phyloP scores from a whole-genome alignment of 1,140 invertebrate genomes.

The Dufourea novaeangliae region DNA sequence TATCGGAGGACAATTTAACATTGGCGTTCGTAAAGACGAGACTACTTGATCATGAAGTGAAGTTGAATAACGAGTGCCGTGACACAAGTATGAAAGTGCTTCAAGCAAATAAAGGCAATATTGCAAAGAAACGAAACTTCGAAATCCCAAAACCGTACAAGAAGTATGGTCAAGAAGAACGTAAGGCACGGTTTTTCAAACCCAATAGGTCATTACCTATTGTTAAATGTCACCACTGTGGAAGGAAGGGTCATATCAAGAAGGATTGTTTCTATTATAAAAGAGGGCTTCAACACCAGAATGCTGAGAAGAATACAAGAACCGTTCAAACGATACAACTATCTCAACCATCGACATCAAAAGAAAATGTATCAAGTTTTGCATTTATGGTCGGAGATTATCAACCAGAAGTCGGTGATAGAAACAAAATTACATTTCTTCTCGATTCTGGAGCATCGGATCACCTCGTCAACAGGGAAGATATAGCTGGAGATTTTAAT shows the following conservation, averaged over 20 bases:
- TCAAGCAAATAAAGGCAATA: background rate
- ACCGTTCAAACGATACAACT: background rate
- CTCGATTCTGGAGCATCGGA: constrained; percentile 47
- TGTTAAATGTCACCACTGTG: background rate
- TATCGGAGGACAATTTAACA: background rate
- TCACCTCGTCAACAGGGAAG: constrained; percentile 67
- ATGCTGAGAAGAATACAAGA: background rate
- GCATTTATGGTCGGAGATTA: background rate
- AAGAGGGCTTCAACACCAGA: background rate
- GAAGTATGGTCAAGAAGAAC: background rate
- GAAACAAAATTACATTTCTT: constrained; percentile 21
- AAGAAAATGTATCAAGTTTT: background rate
- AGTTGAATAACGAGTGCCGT: background rate
- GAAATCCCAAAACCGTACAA: background rate
- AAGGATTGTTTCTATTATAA: constrained; percentile 6
- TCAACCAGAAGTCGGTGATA: background rate
- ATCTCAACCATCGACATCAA: background rate
- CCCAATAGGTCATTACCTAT: background rate
- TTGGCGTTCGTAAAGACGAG: background rate
- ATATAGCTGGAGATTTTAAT: constrained; percentile 54
- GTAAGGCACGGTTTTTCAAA: background rate
- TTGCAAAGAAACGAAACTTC: background rate
- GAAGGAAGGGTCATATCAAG: background rate
- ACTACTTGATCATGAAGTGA: background rate
- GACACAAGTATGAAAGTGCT: background rate